These are phyloP conservation scores for Pheosia gnoma DNA, from an alignment of 2,888 invertebrate species.

Conservation along the genomic window DNA sequence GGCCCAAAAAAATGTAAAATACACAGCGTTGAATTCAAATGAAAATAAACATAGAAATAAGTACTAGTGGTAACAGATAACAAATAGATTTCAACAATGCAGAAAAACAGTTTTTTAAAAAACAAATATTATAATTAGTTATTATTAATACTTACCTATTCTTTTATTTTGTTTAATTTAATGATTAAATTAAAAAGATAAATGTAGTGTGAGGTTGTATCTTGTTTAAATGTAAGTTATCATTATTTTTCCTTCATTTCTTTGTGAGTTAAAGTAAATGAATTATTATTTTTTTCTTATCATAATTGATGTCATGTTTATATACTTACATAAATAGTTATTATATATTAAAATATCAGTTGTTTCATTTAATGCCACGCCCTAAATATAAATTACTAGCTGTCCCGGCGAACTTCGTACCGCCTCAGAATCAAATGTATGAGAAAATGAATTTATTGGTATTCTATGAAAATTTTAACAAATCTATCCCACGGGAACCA, in stretches of 20 bases:
- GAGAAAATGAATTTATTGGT: too few species aligned
- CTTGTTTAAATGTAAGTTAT: constrained; percentile 68
- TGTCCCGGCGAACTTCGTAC: too few species aligned
- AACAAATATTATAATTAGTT: constrained; percentile 48
- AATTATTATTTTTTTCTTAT: constrained; percentile 79
- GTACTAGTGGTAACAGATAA: constrained; percentile 60
- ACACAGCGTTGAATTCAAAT: constrained; percentile 59
- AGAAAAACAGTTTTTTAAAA: constrained; percentile 44
- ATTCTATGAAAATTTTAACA: too few species aligned
- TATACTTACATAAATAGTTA: constrained; percentile 84
- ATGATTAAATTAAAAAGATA: constrained; percentile 50
- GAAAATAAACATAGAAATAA: constrained; percentile 56
- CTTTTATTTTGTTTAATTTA: constrained; percentile 35
- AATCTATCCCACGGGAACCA: too few species aligned
- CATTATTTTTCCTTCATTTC: constrained; percentile 58
- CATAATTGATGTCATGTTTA: constrained; percentile 77
- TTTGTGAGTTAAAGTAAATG: constrained; percentile 78
- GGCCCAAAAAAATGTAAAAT: constrained; percentile 75
- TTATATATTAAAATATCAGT: constrained; percentile 76
- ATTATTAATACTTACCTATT: constrained; percentile 10
- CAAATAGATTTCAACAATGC: constrained; percentile 57
- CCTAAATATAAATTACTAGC: too few species aligned
- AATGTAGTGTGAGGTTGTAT: constrained; percentile 80
- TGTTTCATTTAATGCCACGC: constrained; percentile 61
- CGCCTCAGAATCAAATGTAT: too few species aligned